These are phyloP conservation scores for Barbus barbus DNA, from an alignment of 2,113 vertebrate genomes.

Conservation along the genomic window DNA sequence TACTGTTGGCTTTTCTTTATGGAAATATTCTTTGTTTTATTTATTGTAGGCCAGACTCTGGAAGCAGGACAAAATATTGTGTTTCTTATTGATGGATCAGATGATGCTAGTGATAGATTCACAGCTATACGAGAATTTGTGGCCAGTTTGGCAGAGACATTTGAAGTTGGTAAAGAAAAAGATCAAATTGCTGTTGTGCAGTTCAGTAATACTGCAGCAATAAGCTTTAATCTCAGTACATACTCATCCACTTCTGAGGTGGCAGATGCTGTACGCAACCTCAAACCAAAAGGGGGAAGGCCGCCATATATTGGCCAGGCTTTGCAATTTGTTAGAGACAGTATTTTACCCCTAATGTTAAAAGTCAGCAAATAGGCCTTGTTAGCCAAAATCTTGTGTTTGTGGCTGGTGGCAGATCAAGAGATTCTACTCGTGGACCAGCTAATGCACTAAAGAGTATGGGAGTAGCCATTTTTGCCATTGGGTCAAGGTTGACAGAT, in stretches of 20 bases:
- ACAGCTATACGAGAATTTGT: constrained; percentile 69
- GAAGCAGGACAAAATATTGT: constrained; percentile 70
- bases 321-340: constrained; percentile 70
- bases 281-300: constrained; percentile 71
- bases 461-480: constrained; percentile 66
- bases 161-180: constrained; percentile 69
- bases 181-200: constrained; percentile 76
- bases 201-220: constrained; percentile 71
- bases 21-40: constrained; percentile 32
- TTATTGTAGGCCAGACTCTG: constrained; percentile 60
- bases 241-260: constrained; percentile 64
- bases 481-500: constrained; percentile 69
- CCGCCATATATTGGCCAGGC: constrained; percentile 72
- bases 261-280: constrained; percentile 60
- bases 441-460: constrained; percentile 64
- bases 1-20: background rate
- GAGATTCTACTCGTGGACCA: constrained; percentile 70
- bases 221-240: constrained; percentile 67
- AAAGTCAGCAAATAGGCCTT: constrained; percentile 58
- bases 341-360: constrained; percentile 64
- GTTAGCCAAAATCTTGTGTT: constrained; percentile 71
- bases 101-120: constrained; percentile 70
- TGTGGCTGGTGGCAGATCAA: constrained; percentile 70
- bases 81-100: constrained; percentile 79
- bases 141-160: constrained; percentile 61